Evolutionary conservation across 2,113 vertebrate genomes (phyloP).

Genomic region (Melanostigma gelatinosum): DNA sequence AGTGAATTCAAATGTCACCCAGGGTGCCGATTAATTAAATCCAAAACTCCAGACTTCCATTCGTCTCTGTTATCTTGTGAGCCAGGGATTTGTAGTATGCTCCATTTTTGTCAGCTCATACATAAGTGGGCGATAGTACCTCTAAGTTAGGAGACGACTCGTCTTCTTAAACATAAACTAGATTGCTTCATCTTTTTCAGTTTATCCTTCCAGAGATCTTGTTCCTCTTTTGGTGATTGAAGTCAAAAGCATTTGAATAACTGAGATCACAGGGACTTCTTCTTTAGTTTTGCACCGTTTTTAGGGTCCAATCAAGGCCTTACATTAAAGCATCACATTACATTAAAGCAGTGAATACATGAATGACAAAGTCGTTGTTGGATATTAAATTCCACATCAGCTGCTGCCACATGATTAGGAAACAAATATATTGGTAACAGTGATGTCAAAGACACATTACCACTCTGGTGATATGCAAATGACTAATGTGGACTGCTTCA

Average conservation of each 20-base stretch:
- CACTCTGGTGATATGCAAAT: slow-evolving; percentile 60
- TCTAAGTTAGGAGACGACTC: slow-evolving; percentile 37
- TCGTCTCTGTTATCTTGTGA: slow-evolving; percentile 39
- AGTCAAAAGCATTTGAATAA: slow-evolving; percentile 18
- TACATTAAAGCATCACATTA: neutral
- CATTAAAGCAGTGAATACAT: slow-evolving; percentile 23
- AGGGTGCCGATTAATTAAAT: slow-evolving; percentile 47
- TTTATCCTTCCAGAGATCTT: slow-evolving; percentile 31
- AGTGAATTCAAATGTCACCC: slow-evolving; percentile 44
- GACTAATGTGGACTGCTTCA: slow-evolving; percentile 56
- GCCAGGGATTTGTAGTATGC: slow-evolving; percentile 53
- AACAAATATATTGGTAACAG: slow-evolving; percentile 34
- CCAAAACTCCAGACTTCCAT: slow-evolving; percentile 9
- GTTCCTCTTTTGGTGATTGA: slow-evolving; percentile 6
- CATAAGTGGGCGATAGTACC: slow-evolving; percentile 39
- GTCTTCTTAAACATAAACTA: slow-evolving; percentile 40
- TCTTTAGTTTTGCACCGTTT: neutral
- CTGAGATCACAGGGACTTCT: neutral
- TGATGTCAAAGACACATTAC: slow-evolving; percentile 33
- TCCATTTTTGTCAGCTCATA: slow-evolving; percentile 45
- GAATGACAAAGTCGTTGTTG: slow-evolving; percentile 19
- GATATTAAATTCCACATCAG: slow-evolving; percentile 36
- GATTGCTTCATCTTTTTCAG: slow-evolving; percentile 24
- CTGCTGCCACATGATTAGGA: slow-evolving; percentile 32
- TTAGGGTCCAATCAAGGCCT: neutral